Evolutionary conservation across 2,113 vertebrate species (phyloP).

Genomic region (Pandion haliaetus): DNA sequence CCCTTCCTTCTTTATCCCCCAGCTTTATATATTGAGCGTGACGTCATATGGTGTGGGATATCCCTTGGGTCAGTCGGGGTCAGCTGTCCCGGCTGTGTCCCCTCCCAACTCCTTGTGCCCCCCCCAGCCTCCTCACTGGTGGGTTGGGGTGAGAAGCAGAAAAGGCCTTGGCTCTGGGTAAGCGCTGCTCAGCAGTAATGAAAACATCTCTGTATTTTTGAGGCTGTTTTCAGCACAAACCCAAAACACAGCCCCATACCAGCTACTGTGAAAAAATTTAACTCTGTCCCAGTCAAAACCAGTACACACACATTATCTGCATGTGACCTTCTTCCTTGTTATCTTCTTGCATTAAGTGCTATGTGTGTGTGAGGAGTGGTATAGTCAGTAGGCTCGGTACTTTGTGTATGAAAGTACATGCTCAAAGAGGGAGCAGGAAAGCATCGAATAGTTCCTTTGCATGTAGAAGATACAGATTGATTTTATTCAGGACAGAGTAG

Average conservation of each 20-base stretch:
- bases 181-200: background rate
- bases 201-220: background rate
- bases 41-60: background rate
- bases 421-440: background rate
- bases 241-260: background rate
- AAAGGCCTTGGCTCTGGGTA: background rate
- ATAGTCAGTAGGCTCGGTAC: background rate
- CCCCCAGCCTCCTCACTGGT: accelerated
- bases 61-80: background rate
- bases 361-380: background rate
- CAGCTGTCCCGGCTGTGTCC: background rate
- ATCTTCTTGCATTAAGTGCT: background rate
- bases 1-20: background rate
- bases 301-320: accelerated
- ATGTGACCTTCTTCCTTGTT: background rate
- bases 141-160: background rate
- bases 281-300: background rate
- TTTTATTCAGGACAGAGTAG: background rate
- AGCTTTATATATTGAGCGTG: background rate
- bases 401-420: background rate
- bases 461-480: background rate
- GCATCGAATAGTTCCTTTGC: background rate
- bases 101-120: background rate
- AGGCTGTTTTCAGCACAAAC: background rate
- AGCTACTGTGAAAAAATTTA: background rate